A percentile compares a stretch with the other conserved stretches of the same genome.
phyloP scores from a whole-genome alignment of 2,113 vertebrate genomes.

The Mormyrus lacerda region DNA sequence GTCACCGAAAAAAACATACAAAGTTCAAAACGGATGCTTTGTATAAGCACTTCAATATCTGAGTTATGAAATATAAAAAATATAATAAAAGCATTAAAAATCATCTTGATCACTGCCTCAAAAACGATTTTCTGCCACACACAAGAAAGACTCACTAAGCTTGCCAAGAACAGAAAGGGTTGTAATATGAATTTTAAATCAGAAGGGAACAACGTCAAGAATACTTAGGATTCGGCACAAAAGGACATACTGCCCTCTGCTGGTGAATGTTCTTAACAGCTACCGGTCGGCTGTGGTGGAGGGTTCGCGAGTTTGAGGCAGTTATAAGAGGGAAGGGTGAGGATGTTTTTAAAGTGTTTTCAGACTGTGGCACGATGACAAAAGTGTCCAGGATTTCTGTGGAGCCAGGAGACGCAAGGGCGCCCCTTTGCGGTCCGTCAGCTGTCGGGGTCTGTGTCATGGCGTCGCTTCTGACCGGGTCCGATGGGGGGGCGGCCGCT shows the following conservation, averaged over 20 bases:
- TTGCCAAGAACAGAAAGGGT: background rate
- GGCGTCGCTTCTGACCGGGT: slow-evolving; percentile 55
- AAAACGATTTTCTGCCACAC: background rate
- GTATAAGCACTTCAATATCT: background rate
- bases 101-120: background rate
- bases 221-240: background rate
- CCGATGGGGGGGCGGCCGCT: slow-evolving; percentile 40
- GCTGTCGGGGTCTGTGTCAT: slow-evolving; percentile 65
- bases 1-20: background rate
- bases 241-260: background rate
- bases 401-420: background rate
- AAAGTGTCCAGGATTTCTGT: background rate
- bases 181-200: background rate
- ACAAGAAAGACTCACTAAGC: background rate
- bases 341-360: background rate
- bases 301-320: background rate
- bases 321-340: background rate
- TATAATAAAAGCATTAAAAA: background rate
- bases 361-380: background rate
- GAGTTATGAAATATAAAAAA: background rate
- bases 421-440: slow-evolving; percentile 37
- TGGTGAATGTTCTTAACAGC: background rate
- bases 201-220: background rate
- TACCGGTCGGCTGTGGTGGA: background rate
- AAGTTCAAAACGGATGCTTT: background rate